Base-by-base conservation (phyloP, 1,140 invertebrate genomes). In the Bombus confusus region DNA sequence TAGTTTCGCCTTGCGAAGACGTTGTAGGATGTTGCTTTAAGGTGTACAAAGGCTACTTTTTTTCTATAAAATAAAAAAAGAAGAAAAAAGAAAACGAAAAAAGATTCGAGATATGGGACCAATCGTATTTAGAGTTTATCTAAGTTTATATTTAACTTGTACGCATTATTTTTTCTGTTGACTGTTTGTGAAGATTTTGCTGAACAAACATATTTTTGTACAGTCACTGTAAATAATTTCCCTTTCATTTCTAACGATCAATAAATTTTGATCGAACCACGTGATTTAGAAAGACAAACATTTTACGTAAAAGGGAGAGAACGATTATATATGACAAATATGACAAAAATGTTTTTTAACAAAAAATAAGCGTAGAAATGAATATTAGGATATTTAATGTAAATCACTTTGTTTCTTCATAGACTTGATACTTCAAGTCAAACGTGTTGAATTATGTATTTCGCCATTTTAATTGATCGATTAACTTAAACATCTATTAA, bases 31-130 rank as follows among this genome's bases (percentile, higher is more conserved):
- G 31, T 80, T 62, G 28, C 78, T 80, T 80, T 80, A 85, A 73
- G 83, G 78, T 89, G 78, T 88, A 89, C 69, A 89, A 85, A 88
- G 73, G 86, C 66, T 88, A 41, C 64, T 43, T 88, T 80, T 43
- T 75, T 69, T 43, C 66, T 68, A 22, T 59, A 37, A 62, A 82
- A 74, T 71, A 83, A 64, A 47, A 62, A 41, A 43, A 10, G 18
- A 28, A 43, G 47, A 12, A 25, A 62, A 39, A 62, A 41, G 39
- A 41, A 22, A 28, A 69, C 0, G 8, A 8, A 37, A 41, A 4
- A 72, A 69, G 66, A 86, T 85, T 83, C 69, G 39, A 73, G 64
- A 91, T 68, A 74, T 80, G 90, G 90, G 90, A 90, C 90, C 90
- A 91, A 87, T 76, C 72, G 62, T 83, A 59, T 68, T 69, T 31